phyloP scores from a whole-genome alignment of 2,797 vertebrate genomes.

The Atherinosoma microstoma region DNA sequence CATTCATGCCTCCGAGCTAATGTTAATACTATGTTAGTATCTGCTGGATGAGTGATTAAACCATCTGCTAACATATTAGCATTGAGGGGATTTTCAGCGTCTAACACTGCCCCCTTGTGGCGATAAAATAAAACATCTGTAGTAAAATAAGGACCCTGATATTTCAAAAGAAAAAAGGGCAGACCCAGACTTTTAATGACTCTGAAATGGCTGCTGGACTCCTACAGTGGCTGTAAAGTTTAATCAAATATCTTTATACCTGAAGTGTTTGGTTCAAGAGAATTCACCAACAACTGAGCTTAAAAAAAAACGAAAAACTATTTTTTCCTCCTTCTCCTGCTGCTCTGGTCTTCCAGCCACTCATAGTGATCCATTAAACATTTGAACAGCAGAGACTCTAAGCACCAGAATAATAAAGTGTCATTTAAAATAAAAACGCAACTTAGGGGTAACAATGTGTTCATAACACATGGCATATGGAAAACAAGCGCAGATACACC shows the following conservation, averaged over 20 bases:
- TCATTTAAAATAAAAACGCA: slow-evolving; percentile 54
- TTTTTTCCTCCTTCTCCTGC: slow-evolving; percentile 1
- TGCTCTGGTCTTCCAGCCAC: slow-evolving; percentile 26
- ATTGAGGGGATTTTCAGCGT: background rate
- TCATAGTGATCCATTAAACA: slow-evolving; percentile 31
- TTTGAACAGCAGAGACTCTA: slow-evolving; percentile 47
- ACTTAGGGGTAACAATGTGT: slow-evolving; percentile 64
- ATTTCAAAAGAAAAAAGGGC: background rate
- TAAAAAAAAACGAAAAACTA: background rate
- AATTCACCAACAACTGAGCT: background rate
- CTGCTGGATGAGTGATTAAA: background rate
- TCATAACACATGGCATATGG: slow-evolving; percentile 70
- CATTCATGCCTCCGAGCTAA: background rate
- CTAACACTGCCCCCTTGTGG: slow-evolving; percentile 1
- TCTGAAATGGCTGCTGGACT: slow-evolving; percentile 11
- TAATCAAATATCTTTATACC: background rate
- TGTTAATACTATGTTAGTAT: background rate
- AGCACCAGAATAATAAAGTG: slow-evolving; percentile 73
- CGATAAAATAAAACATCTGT: too few species aligned
- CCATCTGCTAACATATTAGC: background rate
- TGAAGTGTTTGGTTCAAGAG: background rate
- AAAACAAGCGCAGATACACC: slow-evolving; percentile 51
- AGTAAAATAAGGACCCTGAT: too few species aligned
- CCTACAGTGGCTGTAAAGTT: slow-evolving; percentile 54
- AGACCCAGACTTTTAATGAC: background rate